These are phyloP conservation scores for Phasianus colchicus DNA, from an alignment of 2,113 vertebrate species.

Conservation along the genomic window DNA sequence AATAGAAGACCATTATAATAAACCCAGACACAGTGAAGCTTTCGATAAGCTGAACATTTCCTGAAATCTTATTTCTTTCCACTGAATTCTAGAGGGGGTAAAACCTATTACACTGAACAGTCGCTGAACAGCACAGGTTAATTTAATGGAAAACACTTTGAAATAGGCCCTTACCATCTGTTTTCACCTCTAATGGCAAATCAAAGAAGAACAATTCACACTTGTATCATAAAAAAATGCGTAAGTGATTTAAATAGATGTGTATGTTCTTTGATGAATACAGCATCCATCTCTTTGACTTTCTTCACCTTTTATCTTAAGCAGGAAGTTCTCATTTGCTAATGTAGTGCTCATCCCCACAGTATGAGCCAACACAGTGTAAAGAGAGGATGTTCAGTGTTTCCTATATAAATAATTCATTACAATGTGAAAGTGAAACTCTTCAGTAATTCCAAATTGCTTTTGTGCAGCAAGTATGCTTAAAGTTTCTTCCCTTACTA, in stretches of 20 bases:
- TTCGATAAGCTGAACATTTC: slow-evolving; percentile 49
- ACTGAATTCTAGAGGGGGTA: slow-evolving; percentile 64
- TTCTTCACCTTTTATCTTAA: slow-evolving; percentile 15
- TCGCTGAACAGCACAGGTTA: slow-evolving; percentile 63
- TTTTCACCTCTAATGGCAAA: slow-evolving; percentile 67
- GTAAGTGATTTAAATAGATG: slow-evolving; percentile 69
- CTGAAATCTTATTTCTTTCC: slow-evolving; percentile 56
- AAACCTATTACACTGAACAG: slow-evolving; percentile 65
- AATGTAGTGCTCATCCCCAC: neutral
- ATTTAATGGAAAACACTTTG: slow-evolving; percentile 63
- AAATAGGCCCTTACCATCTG: slow-evolving; percentile 71
- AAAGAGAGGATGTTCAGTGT: neutral
- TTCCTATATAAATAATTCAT: neutral
- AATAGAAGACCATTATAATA: slow-evolving; percentile 31
- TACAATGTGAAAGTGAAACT: neutral
- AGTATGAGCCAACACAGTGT: neutral
- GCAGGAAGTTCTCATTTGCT: slow-evolving; percentile 29
- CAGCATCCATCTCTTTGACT: slow-evolving; percentile 41
- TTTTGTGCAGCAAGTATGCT: neutral
- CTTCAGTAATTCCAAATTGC: neutral
- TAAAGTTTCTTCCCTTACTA: neutral
- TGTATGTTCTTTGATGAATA: slow-evolving; percentile 54
- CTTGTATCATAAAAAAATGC: slow-evolving; percentile 38
- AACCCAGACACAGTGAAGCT: slow-evolving; percentile 17
- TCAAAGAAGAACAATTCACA: slow-evolving; percentile 60